Evolutionary conservation across 92 coral and sea anemone genomes (phyloP).

Genomic region (Zoanthus sociatus): DNA sequence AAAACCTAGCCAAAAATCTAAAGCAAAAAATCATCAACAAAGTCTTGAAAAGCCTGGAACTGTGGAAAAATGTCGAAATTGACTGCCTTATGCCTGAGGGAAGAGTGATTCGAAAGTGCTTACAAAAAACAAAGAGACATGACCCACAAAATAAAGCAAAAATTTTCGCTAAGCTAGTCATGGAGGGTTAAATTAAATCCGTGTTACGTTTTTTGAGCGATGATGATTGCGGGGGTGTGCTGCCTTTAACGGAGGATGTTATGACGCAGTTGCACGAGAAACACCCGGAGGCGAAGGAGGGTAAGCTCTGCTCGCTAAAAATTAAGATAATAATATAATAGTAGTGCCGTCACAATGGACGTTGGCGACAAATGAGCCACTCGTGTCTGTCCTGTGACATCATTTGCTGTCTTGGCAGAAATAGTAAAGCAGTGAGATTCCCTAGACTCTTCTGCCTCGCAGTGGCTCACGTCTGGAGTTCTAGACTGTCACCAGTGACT

Average conservation of each 20-base stretch:
- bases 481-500: too few relatives aligned
- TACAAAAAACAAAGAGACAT: background rate
- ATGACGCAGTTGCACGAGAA: background rate
- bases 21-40: background rate
- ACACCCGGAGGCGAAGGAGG: background rate
- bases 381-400: too few relatives aligned
- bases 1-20: too few relatives aligned
- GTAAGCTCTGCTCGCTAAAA: background rate
- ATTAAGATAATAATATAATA: too few relatives aligned
- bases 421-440: too few relatives aligned
- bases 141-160: background rate
- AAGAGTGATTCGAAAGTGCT: background rate
- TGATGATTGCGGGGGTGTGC: too few relatives aligned
- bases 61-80: background rate
- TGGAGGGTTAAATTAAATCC: background rate
- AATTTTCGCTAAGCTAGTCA: background rate
- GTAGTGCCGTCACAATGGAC: too few relatives aligned
- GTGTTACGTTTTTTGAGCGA: too few relatives aligned
- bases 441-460: too few relatives aligned
- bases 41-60: background rate
- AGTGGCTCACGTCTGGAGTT: too few relatives aligned
- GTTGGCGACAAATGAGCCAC: too few relatives aligned
- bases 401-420: too few relatives aligned
- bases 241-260: background rate
- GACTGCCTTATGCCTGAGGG: background rate